Percentiles rank a stretch among this genome's conserved stretches.
phyloP scores from a whole-genome alignment of 2,797 vertebrate genomes.

The Adrianichthys oophorus region DNA sequence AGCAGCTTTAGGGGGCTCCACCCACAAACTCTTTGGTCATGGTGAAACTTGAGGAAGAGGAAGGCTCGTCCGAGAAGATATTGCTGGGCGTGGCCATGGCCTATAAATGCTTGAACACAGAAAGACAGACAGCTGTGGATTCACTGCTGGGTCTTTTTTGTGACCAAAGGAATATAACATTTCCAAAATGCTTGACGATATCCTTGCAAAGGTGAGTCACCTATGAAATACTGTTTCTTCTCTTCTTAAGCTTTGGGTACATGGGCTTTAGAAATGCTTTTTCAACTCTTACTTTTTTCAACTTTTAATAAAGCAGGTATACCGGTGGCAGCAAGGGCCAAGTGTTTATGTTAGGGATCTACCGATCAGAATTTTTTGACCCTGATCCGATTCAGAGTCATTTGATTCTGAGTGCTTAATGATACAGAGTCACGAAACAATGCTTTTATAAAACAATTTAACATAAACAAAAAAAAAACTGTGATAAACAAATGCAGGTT shows the following conservation, averaged over 20 bases:
- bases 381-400: no score
- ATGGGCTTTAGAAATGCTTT: not conserved
- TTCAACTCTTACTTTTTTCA: no score
- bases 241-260: not conserved
- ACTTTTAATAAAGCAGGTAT: no score
- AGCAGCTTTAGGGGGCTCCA: slow-evolving; percentile 24
- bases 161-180: slow-evolving; percentile 68
- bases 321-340: no score
- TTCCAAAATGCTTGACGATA: slow-evolving; percentile 77
- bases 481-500: no score
- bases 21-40: slow-evolving; percentile 54
- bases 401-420: no score
- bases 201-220: slow-evolving; percentile 71
- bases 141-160: slow-evolving; percentile 32
- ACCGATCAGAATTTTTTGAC: no score
- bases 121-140: slow-evolving; percentile 36
- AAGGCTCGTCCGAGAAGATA: slow-evolving; percentile 64
- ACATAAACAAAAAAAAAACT: no score
- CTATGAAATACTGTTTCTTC: not conserved
- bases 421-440: no score
- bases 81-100: slow-evolving; percentile 5
- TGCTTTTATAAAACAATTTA: no score
- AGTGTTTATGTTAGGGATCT: no score
- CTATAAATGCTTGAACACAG: slow-evolving; percentile 34
- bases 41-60: slow-evolving; percentile 58